Base-by-base conservation (phyloP, 37 sponge, comb jelly and placozoan genomes). In the Chondrilla cf. caribensis region DNA sequence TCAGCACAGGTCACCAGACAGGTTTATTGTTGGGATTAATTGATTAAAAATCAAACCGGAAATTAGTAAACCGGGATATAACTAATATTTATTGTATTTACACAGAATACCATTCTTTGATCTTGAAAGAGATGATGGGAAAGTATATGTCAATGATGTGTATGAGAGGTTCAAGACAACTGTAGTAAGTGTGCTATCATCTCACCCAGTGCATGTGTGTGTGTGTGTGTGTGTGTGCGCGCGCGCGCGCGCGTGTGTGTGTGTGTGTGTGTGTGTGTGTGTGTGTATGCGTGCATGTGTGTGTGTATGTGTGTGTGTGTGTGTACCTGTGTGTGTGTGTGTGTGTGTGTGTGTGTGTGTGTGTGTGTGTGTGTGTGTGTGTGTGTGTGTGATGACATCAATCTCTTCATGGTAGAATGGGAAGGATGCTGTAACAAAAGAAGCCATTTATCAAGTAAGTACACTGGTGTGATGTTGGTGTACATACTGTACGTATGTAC, bases 341-440 rank as follows among this genome's bases (percentile, higher is more conserved):
- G 68, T 26, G 68, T 67, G 68, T 33, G 32, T 29, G 68, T 33
- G 68, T 67, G 31, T 3, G 31, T 31, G 68, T 29, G 68, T 67
- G 68, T 67, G 68, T 67, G 68, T 67, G 68, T 67, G 68, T 26
- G 68, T 67, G 68, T 26, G 32, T 67, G 68, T 26, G 4, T 29
- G 8, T 62, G 64, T 26, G 64, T 26, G 64, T 26, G 64, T 26
- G 29, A n/a, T n/a, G n/a, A n/a, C n/a, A n/a, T n/a, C n/a, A n/a
- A n/a, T n/a, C n/a, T n/a, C n/a, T n/a, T n/a, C n/a, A n/a, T n/a
- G n/a, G n/a, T n/a, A n/a, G n/a, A n/a, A n/a, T n/a, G n/a, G n/a
- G n/a, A n/a, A n/a, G n/a, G n/a, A n/a, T n/a, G n/a, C n/a, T n/a
- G n/a, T n/a, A n/a, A n/a, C n/a, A n/a, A n/a, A n/a, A n/a, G n/a